phyloP scores from a whole-genome alignment of 2,113 vertebrate species.

The Argyrosomus japonicus region DNA sequence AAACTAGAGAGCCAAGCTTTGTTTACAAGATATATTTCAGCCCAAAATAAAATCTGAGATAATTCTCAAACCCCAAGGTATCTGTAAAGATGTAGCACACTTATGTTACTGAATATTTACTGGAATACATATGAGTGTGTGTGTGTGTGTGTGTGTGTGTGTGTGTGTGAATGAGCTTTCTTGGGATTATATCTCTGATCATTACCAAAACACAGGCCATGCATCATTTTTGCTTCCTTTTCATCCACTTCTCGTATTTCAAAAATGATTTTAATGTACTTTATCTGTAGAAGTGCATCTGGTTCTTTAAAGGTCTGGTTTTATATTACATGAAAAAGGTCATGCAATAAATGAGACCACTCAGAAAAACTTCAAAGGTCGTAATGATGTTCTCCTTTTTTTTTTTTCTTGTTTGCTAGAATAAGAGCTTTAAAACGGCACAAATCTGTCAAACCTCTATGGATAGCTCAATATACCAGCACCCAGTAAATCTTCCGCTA shows the following conservation, averaged over 20 bases:
- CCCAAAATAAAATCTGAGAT: conserved; percentile 6
- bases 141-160: background rate
- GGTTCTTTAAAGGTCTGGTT: conserved; percentile 39
- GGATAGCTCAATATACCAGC: conserved; percentile 4
- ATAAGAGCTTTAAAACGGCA: conserved; percentile 17
- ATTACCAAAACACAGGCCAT: conserved; percentile 18
- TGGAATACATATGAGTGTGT: background rate
- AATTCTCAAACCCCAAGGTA: conserved; percentile 23
- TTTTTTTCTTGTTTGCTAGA: conserved; percentile 3
- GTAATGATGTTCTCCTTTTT: conserved; percentile 25
- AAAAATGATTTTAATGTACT: conserved; percentile 37
- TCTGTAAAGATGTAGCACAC: conserved; percentile 26
- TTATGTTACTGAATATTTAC: conserved; percentile 19
- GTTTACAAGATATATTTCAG: conserved; percentile 11
- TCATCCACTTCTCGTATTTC: conserved; percentile 11
- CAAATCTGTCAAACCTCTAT: conserved; percentile 15
- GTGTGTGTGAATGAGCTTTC: background rate
- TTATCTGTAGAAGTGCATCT: background rate
- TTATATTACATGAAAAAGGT: conserved; percentile 53
- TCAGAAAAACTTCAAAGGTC: conserved; percentile 44
- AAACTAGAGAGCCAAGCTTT: conserved; percentile 5
- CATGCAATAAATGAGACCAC: conserved; percentile 41
- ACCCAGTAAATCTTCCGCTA: conserved; percentile 33
- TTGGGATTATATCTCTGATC: conserved; percentile 27
- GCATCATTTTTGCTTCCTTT: conserved; percentile 12